Base-by-base conservation (phyloP, 2,888 invertebrate genomes). In the Tipula lateralis region DNA sequence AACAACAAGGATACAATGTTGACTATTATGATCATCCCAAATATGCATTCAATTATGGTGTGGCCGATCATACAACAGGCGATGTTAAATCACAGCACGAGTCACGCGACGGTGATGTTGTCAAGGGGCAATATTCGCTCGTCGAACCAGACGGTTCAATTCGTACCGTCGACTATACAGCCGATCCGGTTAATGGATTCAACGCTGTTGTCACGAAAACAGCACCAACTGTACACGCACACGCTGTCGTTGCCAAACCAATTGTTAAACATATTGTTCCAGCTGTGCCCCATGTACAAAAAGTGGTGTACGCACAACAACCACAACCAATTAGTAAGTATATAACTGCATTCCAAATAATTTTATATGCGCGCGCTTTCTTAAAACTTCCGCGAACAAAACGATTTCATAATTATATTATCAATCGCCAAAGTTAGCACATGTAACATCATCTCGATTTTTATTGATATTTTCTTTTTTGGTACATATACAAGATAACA, bases 81-180 rank as follows among this genome's bases (percentile, higher is more conserved):
- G 93, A 93, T 87, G 91, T 93, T 0, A 93, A 93, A 86, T 93
- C 93, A 19, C 93, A 93, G 86, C 93, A 93, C 85, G 93, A 93
- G 87, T 92, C 92, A 0, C 91, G 93, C 85, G 93, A 93, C 86
- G 93, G 93, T 0, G 93, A 93, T 88, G 92, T 93, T 34, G 93
- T 93, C 0, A 93, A 93, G 89, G 90, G 90, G 66, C 90, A 90
- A 88, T 90, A 90, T 85, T 90, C 90, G 19, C 87, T 90, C 30
- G 90, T 90, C 29, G 90, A 90, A 86, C 90, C 90, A 4, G 90
- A 90, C 87, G 90, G 90, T 84, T 90, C 90, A 84, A 88, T 90
- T 39, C 89, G 90, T 85, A 90, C 90, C 13, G 90, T 90, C 29
- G 90, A 90, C 86, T 90, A 90, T 84, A 90, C 90, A 2, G 90